These are phyloP conservation scores for Sphenopsis melanotis DNA, from an alignment of 2,797 vertebrate genomes.

Conservation along the genomic window DNA sequence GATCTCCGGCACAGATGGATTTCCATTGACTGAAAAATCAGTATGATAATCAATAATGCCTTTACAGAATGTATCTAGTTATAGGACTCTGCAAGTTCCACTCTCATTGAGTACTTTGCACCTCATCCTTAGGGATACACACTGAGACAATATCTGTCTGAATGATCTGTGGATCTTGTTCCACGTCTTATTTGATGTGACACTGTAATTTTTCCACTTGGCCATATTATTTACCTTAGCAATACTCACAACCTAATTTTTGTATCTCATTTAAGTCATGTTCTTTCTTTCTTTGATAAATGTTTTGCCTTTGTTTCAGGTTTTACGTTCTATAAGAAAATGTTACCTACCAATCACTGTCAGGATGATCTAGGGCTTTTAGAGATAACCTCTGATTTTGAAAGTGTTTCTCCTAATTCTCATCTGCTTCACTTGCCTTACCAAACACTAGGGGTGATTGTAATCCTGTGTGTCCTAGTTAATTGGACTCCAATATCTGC, in stretches of 20 bases:
- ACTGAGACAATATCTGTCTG: background rate
- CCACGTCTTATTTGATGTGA: background rate
- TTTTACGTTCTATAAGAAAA: background rate
- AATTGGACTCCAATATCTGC: background rate
- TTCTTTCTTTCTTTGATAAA: background rate
- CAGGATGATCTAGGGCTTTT: background rate
- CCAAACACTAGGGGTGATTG: background rate
- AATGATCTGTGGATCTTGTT: background rate
- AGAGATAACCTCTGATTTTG: background rate
- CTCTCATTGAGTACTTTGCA: background rate
- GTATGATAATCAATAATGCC: background rate
- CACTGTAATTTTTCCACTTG: background rate
- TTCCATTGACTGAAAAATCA: background rate
- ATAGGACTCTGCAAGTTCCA: background rate
- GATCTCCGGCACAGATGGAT: background rate
- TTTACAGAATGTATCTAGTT: background rate
- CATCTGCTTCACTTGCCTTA: background rate
- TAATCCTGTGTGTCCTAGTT: background rate
- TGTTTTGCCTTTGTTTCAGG: background rate
- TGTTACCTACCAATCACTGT: background rate
- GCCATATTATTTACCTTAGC: background rate
- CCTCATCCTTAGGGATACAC: background rate
- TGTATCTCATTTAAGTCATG: background rate
- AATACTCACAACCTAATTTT: background rate
- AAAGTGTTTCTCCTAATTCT: background rate